phyloP scores from a whole-genome alignment of 2,113 vertebrate species.

The Bothrops jararaca region DNA sequence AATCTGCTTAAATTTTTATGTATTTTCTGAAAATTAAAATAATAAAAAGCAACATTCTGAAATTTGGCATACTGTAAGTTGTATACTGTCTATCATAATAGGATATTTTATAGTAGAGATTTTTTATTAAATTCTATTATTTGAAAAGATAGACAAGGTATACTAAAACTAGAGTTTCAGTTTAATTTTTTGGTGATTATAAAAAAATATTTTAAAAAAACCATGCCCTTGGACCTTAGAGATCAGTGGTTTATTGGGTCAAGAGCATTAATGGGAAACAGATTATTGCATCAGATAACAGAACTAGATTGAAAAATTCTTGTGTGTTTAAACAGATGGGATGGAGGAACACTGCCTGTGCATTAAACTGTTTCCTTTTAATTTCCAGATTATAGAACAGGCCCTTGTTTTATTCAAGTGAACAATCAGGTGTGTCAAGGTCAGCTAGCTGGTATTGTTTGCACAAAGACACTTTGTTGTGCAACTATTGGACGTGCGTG shows the following conservation, averaged over 20 bases:
- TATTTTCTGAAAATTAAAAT: background rate
- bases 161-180: background rate
- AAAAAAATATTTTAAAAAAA: background rate
- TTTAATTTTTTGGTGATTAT: background rate
- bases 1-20: background rate
- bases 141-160: conserved; percentile 1
- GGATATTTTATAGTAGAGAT: background rate
- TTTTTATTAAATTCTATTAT: background rate
- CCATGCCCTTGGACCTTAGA: background rate
- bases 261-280: background rate
- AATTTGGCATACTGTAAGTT: conserved; percentile 1
- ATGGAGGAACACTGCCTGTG: background rate
- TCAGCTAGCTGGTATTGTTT: conserved; percentile 74
- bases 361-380: background rate
- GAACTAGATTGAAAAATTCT: background rate
- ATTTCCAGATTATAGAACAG: conserved; percentile 75
- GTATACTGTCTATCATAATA: background rate
- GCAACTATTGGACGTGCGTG: conserved; percentile 76
- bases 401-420: conserved; percentile 75
- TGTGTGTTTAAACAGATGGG: background rate
- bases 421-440: conserved; percentile 76
- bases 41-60: background rate
- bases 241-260: background rate
- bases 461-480: conserved; percentile 79
- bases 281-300: background rate